phyloP scores from a whole-genome alignment of 2,797 vertebrate species.

The Cyclopterus lumpus region DNA sequence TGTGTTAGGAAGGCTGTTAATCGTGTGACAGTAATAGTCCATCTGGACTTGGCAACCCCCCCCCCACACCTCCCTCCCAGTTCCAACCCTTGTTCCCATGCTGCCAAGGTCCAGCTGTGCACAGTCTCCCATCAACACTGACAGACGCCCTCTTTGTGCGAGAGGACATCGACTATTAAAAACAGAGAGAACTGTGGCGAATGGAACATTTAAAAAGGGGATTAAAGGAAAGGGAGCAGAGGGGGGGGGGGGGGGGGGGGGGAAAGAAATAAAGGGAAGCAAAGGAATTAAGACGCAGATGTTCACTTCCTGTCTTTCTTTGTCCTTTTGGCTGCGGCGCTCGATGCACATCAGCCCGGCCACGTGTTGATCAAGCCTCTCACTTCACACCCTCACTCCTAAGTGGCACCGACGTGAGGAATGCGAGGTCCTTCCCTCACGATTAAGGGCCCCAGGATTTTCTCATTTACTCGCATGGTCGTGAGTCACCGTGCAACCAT shows the following conservation, averaged over 20 bases:
- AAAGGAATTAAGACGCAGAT: background rate
- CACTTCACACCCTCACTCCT: constrained; percentile 40
- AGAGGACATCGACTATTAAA: constrained; percentile 47
- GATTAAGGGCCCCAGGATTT: constrained; percentile 51
- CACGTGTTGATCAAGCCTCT: constrained; percentile 49
- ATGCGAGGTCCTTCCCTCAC: constrained; percentile 43
- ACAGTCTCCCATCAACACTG: constrained; percentile 57
- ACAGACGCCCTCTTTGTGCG: constrained; percentile 73
- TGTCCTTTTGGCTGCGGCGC: constrained; percentile 8
- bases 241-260: background rate
- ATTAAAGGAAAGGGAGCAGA: constrained; percentile 21
- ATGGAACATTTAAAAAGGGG: constrained; percentile 57
- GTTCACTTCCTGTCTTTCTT: constrained; percentile 22
- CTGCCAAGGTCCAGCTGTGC: constrained; percentile 70
- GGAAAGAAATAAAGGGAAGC: constrained; percentile 4
- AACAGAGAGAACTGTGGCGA: constrained; percentile 35
- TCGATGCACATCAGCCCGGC: constrained; percentile 43
- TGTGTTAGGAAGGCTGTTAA: constrained; percentile 45
- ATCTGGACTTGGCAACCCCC: constrained; percentile 49
- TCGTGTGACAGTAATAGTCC: constrained; percentile 49
- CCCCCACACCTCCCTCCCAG: too few species aligned
- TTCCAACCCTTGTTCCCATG: constrained; percentile 55
- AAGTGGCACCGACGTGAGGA: constrained; percentile 45
- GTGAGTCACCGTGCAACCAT: constrained; percentile 70
- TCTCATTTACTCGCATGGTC: constrained; percentile 25